Conservation (phyloP, 2,888 invertebrate species). For the Unio pictorum region DNA sequence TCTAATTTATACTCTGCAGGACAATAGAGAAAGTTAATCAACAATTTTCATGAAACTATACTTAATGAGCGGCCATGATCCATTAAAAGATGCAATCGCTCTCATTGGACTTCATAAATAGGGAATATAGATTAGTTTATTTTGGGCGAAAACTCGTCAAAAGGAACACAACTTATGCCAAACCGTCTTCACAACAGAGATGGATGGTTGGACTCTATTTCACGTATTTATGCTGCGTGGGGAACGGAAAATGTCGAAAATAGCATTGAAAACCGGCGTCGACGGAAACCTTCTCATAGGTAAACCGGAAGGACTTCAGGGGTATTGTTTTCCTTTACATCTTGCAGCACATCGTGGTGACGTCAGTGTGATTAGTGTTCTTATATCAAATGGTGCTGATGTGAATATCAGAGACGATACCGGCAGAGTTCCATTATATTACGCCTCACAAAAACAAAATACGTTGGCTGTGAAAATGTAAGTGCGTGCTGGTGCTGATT, state of each 20-base stretch:
- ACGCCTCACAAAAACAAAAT: constrained; percentile 51
- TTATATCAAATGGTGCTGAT: constrained; percentile 48
- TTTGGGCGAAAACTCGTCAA: constrained; percentile 42
- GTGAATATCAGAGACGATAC: constrained; percentile 44
- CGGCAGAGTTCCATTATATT: constrained; percentile 47
- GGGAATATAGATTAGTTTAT: constrained; percentile 52
- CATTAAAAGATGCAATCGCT: constrained; percentile 41
- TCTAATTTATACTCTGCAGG: too few relatives aligned
- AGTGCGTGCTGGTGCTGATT: constrained; percentile 58
- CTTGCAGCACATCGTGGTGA: constrained; percentile 62
- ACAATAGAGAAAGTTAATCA: too few relatives aligned
- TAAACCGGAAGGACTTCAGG: constrained; percentile 53
- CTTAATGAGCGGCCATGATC: constrained; percentile 37
- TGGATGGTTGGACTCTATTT: constrained; percentile 63
- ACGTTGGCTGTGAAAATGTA: constrained; percentile 51
- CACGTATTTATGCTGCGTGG: constrained; percentile 60
- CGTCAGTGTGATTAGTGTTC: constrained; percentile 54
- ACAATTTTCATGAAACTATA: background rate
- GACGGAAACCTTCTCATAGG: constrained; percentile 58
- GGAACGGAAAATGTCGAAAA: constrained; percentile 54
- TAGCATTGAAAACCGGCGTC: constrained; percentile 49
- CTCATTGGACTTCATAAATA: constrained; percentile 48
- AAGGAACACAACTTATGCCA: constrained; percentile 41
- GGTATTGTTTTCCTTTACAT: constrained; percentile 55
- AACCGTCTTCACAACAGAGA: constrained; percentile 44